A percentile compares a stretch with the other conserved stretches of the same genome.
These are phyloP conservation scores for Falco punctatus DNA, from an alignment of 2,113 vertebrate species.

Conservation along the genomic window DNA sequence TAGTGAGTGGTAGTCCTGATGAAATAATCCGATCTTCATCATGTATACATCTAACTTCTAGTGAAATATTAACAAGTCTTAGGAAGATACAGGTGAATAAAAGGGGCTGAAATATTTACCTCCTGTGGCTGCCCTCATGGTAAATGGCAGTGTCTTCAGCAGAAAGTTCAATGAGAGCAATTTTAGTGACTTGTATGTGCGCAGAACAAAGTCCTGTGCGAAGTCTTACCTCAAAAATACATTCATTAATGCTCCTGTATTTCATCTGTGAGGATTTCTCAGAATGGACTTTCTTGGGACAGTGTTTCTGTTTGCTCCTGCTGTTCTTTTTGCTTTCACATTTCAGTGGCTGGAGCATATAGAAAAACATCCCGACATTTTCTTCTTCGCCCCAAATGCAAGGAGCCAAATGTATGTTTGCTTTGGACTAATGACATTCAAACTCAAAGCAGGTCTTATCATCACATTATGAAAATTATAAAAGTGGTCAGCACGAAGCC, in stretches of 20 bases:
- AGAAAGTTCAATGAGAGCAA: background rate
- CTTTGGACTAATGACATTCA: background rate
- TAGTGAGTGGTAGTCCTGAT: background rate
- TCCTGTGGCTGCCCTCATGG: accelerated
- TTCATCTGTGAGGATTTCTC: background rate
- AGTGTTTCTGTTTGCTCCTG: background rate
- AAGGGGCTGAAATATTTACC: background rate
- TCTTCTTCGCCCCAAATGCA: background rate
- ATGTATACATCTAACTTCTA: background rate
- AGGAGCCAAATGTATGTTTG: background rate
- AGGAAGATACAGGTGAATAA: background rate
- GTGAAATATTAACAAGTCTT: background rate
- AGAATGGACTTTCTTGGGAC: background rate
- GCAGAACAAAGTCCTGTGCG: background rate
- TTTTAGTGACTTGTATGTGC: background rate
- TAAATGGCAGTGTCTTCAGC: background rate
- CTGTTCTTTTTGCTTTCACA: background rate
- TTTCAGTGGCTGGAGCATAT: background rate
- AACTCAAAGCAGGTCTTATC: background rate
- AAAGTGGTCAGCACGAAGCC: background rate
- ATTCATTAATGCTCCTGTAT: background rate
- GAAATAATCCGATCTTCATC: background rate
- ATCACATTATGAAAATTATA: background rate
- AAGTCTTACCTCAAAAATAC: background rate
- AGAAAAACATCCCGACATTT: background rate